Base-by-base conservation (phyloP, 2,797 vertebrate species). In the Triplophysa yarkandensis region DNA sequence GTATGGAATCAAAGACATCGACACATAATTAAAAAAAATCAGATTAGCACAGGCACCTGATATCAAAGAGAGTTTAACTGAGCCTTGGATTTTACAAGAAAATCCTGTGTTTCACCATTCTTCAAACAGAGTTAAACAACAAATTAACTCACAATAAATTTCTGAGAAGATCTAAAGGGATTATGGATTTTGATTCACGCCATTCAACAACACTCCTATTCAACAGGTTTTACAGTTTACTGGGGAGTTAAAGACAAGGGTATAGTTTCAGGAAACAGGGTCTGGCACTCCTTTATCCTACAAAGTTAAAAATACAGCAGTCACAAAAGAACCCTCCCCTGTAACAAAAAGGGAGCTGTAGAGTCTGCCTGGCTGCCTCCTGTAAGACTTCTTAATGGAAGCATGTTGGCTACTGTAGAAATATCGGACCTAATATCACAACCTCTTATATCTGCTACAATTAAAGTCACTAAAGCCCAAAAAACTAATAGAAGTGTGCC, bases 221-320 rank as follows among this genome's bases (percentile, higher is more conserved):
- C 43, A 71, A 39, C 69, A 62, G n/a, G 57, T 62, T 9, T 61
- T 61, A 58, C 28, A n/a, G 28, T 32, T 17, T n/a, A 32, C 16
- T 19, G 19, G 6, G 41, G 57, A 61, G 57, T 21, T 30, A 30
- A 74, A 57, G 44, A 74, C 61, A 30, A 32, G 54, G 50, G 54
- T 19, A 67, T 39, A 27, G 63, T 41, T 73, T 72, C 71, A 82
- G 76, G 78, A 82, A 82, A 78, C 78, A 73, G 72, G 57, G 67
- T 78, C 54, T 27, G 71, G 61, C 76, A 62, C 64, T 76, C 76
- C 71, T 76, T 80, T 73, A 78, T 78, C 77, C 63, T 70, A 75
- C 78, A 82, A 80, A 82, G 81, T 78, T 82, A 82, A 82, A 82
- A 82, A 82, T 82, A 82, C 71, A 63, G 65, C 39, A 46, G 81